Conservation (phyloP, 2,797 vertebrate species). For the Scolopax rusticola region DNA sequence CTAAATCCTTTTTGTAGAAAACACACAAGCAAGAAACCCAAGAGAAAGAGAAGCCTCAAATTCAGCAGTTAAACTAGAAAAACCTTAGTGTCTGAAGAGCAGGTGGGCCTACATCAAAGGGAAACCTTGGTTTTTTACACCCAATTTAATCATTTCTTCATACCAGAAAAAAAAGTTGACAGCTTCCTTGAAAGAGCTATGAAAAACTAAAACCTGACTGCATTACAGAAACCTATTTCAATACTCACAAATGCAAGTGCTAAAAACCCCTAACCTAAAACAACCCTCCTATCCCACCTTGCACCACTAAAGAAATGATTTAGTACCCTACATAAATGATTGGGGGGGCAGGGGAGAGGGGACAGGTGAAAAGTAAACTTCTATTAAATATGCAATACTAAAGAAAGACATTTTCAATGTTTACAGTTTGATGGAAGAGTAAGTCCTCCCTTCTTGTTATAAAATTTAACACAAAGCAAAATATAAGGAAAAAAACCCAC, state of each 20-base stretch:
- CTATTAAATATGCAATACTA: background rate
- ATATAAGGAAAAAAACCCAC: background rate
- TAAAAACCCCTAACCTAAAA: background rate
- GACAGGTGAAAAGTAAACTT: background rate
- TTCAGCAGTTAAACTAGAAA: background rate
- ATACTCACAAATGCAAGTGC: background rate
- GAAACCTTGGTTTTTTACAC: background rate
- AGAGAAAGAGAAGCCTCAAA: background rate
- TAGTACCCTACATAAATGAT: background rate
- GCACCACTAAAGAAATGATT: background rate
- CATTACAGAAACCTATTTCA: background rate
- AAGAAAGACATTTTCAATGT: background rate
- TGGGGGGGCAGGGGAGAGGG: no score
- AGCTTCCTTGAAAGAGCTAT: background rate
- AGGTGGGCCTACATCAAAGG: background rate
- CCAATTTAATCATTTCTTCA: background rate
- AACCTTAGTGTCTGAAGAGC: background rate
- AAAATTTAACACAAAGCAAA: background rate
- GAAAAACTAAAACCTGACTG: background rate
- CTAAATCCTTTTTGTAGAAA: background rate
- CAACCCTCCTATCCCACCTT: background rate
- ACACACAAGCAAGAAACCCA: background rate
- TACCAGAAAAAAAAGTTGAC: background rate
- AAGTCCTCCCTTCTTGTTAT: background rate
- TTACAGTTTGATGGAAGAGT: background rate